A percentile compares a stretch with the other conserved stretches of the same genome.
These are phyloP conservation scores for Euphydryas editha DNA, from an alignment of 2,888 invertebrate genomes.

Conservation along the genomic window DNA sequence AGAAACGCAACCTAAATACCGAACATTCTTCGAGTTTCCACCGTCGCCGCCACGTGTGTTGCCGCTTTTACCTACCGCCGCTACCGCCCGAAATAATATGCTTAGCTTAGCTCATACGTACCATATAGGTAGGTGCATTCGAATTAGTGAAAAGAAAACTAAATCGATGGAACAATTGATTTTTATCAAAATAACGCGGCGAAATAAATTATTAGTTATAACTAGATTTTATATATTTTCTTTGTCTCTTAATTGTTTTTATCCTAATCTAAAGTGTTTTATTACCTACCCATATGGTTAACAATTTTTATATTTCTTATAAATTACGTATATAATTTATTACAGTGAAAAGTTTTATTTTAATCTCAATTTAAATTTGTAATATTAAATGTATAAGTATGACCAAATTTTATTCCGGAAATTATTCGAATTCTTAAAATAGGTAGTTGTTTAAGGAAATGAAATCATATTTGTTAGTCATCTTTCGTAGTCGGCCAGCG, in stretches of 20 bases:
- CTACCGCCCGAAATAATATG: slow-evolving; percentile 53
- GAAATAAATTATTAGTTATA: no score
- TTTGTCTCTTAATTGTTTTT: not conserved
- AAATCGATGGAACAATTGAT: slow-evolving; percentile 22
- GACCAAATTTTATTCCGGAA: slow-evolving; percentile 30
- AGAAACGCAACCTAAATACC: slow-evolving; percentile 83
- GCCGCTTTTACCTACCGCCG: slow-evolving; percentile 73
- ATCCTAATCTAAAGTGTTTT: not conserved
- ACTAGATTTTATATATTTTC: slow-evolving; percentile 1
- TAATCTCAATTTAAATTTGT: no score
- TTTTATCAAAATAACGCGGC: no score
- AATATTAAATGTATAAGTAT: no score
- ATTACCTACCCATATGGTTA: not conserved
- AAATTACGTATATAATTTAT: no score
- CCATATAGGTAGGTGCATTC: slow-evolving; percentile 37
- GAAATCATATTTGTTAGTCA: slow-evolving; percentile 24
- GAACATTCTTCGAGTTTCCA: slow-evolving; percentile 74
- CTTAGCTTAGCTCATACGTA: slow-evolving; percentile 38
- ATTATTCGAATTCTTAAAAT: slow-evolving; percentile 27
- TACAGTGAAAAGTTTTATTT: no score
- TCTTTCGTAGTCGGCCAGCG: not conserved
- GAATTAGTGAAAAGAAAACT: slow-evolving; percentile 34
- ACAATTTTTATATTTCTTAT: no score
- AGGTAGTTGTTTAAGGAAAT: slow-evolving; percentile 18
- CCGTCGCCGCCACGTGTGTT: slow-evolving; percentile 71